Base-by-base conservation (phyloP, 2,113 vertebrate genomes). In the Mola mola region DNA sequence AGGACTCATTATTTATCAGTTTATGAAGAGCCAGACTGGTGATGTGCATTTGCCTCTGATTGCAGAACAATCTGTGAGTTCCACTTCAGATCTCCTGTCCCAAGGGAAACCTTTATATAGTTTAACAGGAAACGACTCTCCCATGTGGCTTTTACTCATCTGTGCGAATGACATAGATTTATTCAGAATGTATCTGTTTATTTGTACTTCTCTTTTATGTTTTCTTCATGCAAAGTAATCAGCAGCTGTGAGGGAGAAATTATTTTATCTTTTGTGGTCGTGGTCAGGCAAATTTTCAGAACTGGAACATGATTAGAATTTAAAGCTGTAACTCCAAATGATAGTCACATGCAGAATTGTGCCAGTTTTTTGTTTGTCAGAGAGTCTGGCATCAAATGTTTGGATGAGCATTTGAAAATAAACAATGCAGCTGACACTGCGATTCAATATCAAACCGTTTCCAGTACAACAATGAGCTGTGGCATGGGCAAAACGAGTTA, bases 21-120 rank as follows among this genome's bases (percentile, higher is more conserved):
- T 81, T 76, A 85, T 81, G 63, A 77, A 78, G 78, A 88, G 75
- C 56, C 69, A 77, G 84, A 73, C 72, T 74, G 75, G 77, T 72
- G 66, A 61, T 46, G 72, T 65, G 62, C 78, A 55, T 65, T 84
- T 16, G 61, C 66, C 51, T 78, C 76, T 86, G 78, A 82, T 86
- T 78, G 76, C 75, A 55, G 80, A 82, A 85, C 75, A 86, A 80
- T 87, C 82, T 82, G 79, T 78, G 82, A 84, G 84, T 78, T 89
- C 68, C 66, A 78, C 74, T 81, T 88, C 66, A 85, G 81, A 81
- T 89, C 86, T 84, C 24, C 5, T 24, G 69, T 88, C 90, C 71
- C 90, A 55, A 42, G 84, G 66, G 90, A 81, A 55, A 73, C 64
- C 64, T 90, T 84, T 87, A 87, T 88, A 86, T 89, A 88, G 83